Base-by-base conservation (phyloP, 2,797 vertebrate species). In the Distichodus sexfasciatus region DNA sequence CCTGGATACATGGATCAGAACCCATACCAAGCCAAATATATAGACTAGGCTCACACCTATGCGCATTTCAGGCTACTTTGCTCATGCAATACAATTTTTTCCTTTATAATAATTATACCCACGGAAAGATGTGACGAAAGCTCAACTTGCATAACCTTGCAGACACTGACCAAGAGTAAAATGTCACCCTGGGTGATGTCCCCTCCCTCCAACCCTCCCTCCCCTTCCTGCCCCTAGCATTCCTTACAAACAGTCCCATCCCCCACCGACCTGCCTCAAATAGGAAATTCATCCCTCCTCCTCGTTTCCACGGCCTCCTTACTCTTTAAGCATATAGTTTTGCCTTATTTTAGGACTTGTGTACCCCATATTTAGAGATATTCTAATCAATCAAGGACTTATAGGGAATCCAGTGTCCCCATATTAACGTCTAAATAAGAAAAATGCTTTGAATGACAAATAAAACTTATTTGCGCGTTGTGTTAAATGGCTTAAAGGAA, bases 161-260 rank as follows among this genome's bases (percentile, higher is more conserved):
- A 77, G 69, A 66, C 74, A 76, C 78, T 79, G 73, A 80, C 75
- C 76, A 89, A 87, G 62, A 87, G 88, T 89, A 87, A 87, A 90
- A 88, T 76, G 74, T 79, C 77, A 79, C 64, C 60, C 55, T 65
- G 48, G 74, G 33, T 71, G 76, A 79, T 72, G 67, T 71, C 82
- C 81, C 80, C 80, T 83, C 83, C 85, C 81, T 81, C 85, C 84
- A 76, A 69, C 65, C 75, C 76, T 81, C 87, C 84, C 82, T 79
- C 83, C 74, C 82, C 83, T 79, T 80, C 82, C 88, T 89, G 88
- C 87, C 90, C 86, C 84, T 86, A 82, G 88, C 93, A 94, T 94
- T 94, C 94, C 91, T 90, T 85, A 83, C 78, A 83, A 86, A 87
- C 77, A 85, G 79, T 84, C 85, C 88, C 87, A 72, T 82, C 87